Evolutionary conservation across 2,797 vertebrate species (phyloP).

Genomic region (Fistularia commersonii): DNA sequence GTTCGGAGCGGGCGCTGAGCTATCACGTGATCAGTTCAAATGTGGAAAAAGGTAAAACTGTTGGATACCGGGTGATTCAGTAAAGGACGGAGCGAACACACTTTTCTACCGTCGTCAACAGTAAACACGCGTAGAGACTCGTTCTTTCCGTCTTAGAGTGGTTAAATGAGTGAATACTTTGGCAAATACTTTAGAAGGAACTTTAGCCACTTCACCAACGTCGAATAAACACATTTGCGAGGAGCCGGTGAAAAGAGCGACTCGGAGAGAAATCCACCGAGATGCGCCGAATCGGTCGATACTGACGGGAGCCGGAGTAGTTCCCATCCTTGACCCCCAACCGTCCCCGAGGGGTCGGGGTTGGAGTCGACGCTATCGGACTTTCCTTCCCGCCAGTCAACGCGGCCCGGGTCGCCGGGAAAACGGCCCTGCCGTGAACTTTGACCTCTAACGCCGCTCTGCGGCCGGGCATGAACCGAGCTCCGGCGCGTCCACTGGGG

Average conservation of each 20-base stretch:
- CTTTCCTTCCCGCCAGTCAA: slow-evolving; percentile 52
- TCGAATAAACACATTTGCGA: too few species aligned
- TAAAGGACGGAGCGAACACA: too few species aligned
- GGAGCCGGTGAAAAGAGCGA: not conserved
- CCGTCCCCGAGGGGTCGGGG: slow-evolving; percentile 32
- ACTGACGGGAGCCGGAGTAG: slow-evolving; percentile 56
- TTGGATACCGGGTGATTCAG: too few species aligned
- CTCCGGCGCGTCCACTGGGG: slow-evolving; percentile 4
- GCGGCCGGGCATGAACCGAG: not conserved
- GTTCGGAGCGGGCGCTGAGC: too few species aligned
- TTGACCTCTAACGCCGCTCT: slow-evolving; percentile 28
- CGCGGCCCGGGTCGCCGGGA: slow-evolving; percentile 44
- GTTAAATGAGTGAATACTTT: too few species aligned
- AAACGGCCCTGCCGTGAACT: slow-evolving; percentile 38
- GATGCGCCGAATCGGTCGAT: slow-evolving; percentile 31
- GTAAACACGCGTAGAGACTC: too few species aligned
- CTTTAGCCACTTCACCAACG: too few species aligned
- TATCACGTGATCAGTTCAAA: too few species aligned
- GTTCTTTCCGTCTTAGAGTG: too few species aligned
- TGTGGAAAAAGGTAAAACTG: too few species aligned
- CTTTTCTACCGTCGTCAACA: too few species aligned
- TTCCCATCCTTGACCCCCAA: slow-evolving; percentile 53
- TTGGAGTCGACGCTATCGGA: slow-evolving; percentile 37
- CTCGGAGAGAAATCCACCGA: too few species aligned
- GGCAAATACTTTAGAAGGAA: not conserved